phyloP scores from a whole-genome alignment of 2,113 vertebrate genomes.

The Chloropsis hardwickii region DNA sequence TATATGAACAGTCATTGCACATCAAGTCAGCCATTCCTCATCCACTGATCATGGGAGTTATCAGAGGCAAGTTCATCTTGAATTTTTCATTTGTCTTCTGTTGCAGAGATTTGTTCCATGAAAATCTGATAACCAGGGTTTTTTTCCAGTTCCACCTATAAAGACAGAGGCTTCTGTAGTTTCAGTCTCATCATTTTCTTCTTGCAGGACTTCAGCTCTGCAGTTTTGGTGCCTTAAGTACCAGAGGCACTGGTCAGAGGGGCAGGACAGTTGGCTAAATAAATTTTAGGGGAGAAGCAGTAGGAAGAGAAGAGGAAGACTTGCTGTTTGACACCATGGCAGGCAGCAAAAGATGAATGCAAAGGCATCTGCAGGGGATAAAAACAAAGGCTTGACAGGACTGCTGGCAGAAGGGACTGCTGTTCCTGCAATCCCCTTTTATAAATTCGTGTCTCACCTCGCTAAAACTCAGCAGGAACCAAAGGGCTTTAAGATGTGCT shows the following conservation, averaged over 20 bases:
- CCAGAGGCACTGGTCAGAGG: not conserved
- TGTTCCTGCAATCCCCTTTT: not conserved
- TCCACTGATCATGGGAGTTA: conserved; percentile 98
- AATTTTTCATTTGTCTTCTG: not conserved
- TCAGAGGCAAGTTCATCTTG: conserved; percentile 83
- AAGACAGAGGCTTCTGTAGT: not conserved
- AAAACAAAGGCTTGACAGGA: not conserved
- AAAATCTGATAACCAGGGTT: not conserved
- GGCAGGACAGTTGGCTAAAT: not conserved
- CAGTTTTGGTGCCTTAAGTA: not conserved
- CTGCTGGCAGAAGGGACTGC: not conserved
- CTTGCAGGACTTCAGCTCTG: not conserved
- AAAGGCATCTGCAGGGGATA: not conserved
- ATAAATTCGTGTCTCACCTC: not conserved
- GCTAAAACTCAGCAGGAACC: not conserved
- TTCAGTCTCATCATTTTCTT: not conserved
- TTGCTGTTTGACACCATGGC: not conserved
- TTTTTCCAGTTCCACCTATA: not conserved
- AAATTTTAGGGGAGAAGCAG: not conserved
- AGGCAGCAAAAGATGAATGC: not conserved
- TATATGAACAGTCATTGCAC: conserved; percentile 98
- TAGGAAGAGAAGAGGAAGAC: not conserved
- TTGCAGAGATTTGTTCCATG: not conserved
- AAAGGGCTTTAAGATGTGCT: not conserved
- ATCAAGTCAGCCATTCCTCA: conserved; percentile 99